phyloP scores from a whole-genome alignment of 2,113 vertebrate species.

The Rhodinocichla rosea region DNA sequence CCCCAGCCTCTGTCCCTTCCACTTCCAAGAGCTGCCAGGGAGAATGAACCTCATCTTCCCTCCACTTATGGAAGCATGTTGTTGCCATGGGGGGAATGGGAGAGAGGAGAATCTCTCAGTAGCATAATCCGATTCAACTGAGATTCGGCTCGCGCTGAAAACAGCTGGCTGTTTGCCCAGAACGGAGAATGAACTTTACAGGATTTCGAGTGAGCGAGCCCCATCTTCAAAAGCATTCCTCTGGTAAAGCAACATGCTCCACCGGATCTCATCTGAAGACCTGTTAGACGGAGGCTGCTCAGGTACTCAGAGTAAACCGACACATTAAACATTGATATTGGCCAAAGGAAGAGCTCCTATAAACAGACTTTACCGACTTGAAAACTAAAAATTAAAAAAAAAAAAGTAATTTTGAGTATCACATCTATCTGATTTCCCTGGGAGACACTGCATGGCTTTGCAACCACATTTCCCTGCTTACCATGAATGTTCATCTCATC shows the following conservation, averaged over 20 bases:
- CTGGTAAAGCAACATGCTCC: background rate
- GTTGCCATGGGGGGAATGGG: conserved; percentile 19
- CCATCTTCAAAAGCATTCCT: conserved; percentile 57
- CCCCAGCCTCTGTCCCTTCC: background rate
- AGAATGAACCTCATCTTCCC: background rate
- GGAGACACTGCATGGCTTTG: background rate
- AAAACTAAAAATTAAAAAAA: background rate
- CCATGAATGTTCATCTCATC: background rate
- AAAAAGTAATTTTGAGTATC: background rate
- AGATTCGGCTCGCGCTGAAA: background rate
- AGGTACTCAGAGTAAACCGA: background rate
- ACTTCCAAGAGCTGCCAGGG: background rate
- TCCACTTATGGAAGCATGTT: background rate
- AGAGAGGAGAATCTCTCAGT: background rate
- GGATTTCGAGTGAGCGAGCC: background rate
- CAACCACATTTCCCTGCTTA: background rate
- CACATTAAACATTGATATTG: background rate
- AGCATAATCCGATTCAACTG: background rate
- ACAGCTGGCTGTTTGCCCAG: conserved; percentile 48
- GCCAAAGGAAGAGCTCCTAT: background rate
- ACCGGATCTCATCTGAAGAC: background rate
- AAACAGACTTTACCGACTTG: background rate
- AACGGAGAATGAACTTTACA: conserved; percentile 37
- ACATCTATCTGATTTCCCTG: background rate
- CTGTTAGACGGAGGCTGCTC: background rate